Evolutionary conservation across 2,888 invertebrate species (phyloP).

Genomic region (Parasteatoda lunata): DNA sequence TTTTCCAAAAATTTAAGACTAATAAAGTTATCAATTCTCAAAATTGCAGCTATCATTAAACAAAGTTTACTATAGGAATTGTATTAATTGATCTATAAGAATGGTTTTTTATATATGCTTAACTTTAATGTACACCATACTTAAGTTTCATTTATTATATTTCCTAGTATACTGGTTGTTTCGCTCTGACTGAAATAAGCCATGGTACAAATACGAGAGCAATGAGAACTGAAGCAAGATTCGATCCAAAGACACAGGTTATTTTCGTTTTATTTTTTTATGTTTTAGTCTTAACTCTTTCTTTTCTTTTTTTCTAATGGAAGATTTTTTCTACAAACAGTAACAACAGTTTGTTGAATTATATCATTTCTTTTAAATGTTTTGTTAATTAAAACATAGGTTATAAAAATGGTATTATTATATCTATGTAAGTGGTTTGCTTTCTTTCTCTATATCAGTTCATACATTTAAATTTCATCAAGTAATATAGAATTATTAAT

Average conservation of each 20-base stretch:
- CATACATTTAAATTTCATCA: too few species aligned
- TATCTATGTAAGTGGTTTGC: too few species aligned
- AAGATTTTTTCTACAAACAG: too few species aligned
- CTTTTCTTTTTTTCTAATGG: too few species aligned
- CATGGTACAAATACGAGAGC: conserved; percentile 93
- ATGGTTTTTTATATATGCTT: not conserved
- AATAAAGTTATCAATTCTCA: not conserved
- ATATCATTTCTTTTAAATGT: too few species aligned
- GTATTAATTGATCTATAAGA: not conserved
- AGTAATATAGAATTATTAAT: too few species aligned
- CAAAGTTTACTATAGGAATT: not conserved
- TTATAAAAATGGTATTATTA: too few species aligned
- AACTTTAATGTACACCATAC: not conserved
- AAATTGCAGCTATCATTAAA: not conserved
- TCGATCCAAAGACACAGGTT: conserved; percentile 80
- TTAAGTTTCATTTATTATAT: conserved; percentile 69
- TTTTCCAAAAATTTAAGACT: not conserved
- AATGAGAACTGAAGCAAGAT: conserved; percentile 89
- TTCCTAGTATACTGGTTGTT: conserved; percentile 82
- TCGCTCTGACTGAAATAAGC: conserved; percentile 90
- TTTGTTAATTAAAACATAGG: too few species aligned
- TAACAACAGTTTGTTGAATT: too few species aligned
- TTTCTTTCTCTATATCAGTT: too few species aligned
- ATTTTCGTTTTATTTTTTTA: not conserved
- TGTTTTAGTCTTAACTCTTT: not conserved